Conservation (phyloP, 1,140 invertebrate genomes). For the Cotesia vestalis region DNA sequence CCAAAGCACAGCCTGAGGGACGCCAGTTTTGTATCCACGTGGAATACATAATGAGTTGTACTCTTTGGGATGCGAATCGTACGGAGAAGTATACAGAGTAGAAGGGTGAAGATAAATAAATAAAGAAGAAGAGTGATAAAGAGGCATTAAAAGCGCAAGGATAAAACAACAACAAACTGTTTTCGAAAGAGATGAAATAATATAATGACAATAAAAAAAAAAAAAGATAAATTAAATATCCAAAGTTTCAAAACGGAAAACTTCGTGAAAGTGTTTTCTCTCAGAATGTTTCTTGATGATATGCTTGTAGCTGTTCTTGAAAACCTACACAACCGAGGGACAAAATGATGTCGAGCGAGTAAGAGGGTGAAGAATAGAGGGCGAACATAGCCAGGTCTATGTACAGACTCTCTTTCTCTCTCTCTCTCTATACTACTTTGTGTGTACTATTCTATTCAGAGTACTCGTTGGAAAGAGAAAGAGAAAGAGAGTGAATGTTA, state of each 20-base stretch:
- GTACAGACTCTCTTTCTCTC: constrained; percentile 9
- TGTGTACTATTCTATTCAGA: too few species aligned
- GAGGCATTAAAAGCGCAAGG: background rate
- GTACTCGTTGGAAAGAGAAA: constrained; percentile 22
- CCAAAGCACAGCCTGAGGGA: constrained; percentile 21
- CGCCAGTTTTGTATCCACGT: constrained; percentile 23
- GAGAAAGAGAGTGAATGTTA: constrained; percentile 34
- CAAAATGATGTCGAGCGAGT: constrained; percentile 18
- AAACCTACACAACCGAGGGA: constrained; percentile 12
- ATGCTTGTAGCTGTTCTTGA: constrained; percentile 39
- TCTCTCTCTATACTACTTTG: too few species aligned
- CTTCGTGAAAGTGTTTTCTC: background rate
- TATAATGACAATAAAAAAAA: too few species aligned
- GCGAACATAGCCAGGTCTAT: constrained; percentile 27
- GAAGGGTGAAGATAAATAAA: constrained; percentile 7
- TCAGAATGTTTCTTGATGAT: background rate
- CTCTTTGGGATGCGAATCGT: background rate
- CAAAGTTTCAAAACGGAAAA: too few species aligned
- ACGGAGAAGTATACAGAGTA: background rate
- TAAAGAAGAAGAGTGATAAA: background rate
- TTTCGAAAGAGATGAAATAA: too few species aligned
- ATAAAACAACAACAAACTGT: too few species aligned
- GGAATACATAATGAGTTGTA: constrained; percentile 25
- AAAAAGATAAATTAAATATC: too few species aligned
- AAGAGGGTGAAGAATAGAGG: constrained; percentile 18